Evolutionary conservation across 2,797 vertebrate species (phyloP), one percentile per base, ranked within the genome.

Genomic region (Rhadinocentrus ornatus): DNA sequence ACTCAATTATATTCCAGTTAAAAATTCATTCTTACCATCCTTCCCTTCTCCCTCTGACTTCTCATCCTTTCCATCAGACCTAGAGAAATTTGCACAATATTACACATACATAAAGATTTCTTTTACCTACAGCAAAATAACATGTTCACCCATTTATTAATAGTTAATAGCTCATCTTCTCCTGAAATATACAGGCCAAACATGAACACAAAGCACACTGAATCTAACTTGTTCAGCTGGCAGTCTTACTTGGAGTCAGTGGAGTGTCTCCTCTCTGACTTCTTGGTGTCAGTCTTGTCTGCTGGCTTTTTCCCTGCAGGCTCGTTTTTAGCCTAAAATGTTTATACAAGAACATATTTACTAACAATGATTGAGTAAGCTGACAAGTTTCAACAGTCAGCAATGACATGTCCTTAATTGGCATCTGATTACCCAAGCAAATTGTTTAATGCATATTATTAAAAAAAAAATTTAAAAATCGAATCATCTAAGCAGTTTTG

Each of bases 311-410:
- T 99, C 44, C 97, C 97, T 0, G 96, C 95, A 4, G 98, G 98
- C 80, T 99, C 97, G 5, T 99, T 99, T 92, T 99, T 99, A 37
- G 97, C 98, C 98, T 99, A 62, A 13, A 92, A 88, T 24, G 18
- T 61, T 67, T 4, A 6, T 34, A 80, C 0, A 20, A 3, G 1
- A 71, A 52, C 2, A 24, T 0, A 1, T 66, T 80, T 12, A 62
- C 31, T 67, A 12, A 70, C 12, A 73, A 32, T 8, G 15, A 6
- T 9, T 31, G 27, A 18, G 12, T 53, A 6, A 62, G 4, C 5
- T 10, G 12, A 46, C 46, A 50, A 50, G 9, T 22, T 50, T 12
- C n/a, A 10, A 50, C 3, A 11, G 46, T 22, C n/a, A 50, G 3
- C n/a, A n/a, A n/a, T 22, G 10, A 50, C 0, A 22, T 50, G 46